Conservation (phyloP, 2,113 vertebrate species). For the Riparia riparia region DNA sequence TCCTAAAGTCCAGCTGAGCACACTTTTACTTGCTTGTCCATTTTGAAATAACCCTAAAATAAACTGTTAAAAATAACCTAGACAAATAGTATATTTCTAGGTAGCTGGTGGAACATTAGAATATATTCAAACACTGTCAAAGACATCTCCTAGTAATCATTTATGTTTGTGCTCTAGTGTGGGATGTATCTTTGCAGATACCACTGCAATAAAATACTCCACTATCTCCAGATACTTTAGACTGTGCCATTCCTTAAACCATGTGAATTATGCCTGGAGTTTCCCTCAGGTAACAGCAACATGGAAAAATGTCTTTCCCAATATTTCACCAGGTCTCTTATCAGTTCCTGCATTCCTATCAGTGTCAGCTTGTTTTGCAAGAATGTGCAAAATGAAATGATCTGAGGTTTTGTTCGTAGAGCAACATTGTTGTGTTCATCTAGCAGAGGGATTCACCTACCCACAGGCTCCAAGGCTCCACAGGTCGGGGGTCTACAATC, state of each 20-base stretch:
- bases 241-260: conserved; percentile 14
- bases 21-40: neutral
- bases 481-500: neutral
- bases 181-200: conserved; percentile 36
- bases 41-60: neutral
- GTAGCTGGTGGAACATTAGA: neutral
- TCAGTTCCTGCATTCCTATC: neutral
- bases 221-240: conserved; percentile 50
- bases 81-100: neutral
- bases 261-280: neutral
- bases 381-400: neutral
- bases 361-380: conserved; percentile 35
- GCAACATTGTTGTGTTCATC: neutral
- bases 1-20: neutral
- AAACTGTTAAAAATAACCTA: neutral
- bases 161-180: conserved; percentile 12
- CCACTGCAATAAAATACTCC: conserved; percentile 50
- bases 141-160: neutral
- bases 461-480: neutral
- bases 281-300: neutral
- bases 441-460: neutral
- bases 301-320: conserved; percentile 43
- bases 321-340: conserved; percentile 9
- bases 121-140: neutral
- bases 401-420: neutral